phyloP scores from a whole-genome alignment of 30 jellyfish, hydroid and myxozoan genomes.

The Catostylus mosaicus region DNA sequence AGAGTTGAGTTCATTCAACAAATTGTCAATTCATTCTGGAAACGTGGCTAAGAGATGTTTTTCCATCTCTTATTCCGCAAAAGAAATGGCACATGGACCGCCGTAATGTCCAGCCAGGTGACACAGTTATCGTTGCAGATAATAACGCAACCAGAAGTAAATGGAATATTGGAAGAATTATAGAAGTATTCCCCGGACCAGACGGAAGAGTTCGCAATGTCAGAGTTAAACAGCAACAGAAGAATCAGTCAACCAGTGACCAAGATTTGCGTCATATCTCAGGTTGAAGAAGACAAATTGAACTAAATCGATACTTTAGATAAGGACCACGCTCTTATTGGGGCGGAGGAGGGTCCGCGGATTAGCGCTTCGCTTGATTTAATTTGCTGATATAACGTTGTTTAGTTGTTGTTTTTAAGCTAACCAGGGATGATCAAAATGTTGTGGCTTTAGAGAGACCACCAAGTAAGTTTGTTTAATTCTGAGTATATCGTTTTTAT shows the following conservation, averaged over 20 bases:
- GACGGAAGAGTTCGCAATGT: constrained; percentile 62
- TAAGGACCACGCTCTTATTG: constrained; percentile 42
- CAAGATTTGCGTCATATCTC: constrained; percentile 51
- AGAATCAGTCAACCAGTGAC: constrained; percentile 41
- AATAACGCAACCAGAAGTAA: constrained; percentile 47
- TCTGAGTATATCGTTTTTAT: no score
- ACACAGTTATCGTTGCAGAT: constrained; percentile 29
- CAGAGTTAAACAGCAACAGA: constrained; percentile 49
- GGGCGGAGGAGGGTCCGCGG: constrained; percentile 48
- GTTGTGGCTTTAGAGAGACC: no score
- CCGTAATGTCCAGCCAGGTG: constrained; percentile 55
- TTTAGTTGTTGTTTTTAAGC: not conserved
- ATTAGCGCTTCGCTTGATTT: not conserved
- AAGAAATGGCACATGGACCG: constrained; percentile 59
- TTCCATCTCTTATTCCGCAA: constrained; percentile 61
- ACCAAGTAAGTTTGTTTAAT: no score
- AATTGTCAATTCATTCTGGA: constrained; percentile 68
- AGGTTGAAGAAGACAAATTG: constrained; percentile 35
- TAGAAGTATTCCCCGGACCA: constrained; percentile 54
- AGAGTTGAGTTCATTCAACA: constrained; percentile 66
- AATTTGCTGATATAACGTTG: no score
- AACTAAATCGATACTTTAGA: constrained; percentile 2
- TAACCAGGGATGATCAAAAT: no score
- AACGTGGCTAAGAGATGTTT: constrained; percentile 70
- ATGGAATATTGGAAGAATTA: constrained; percentile 31